Conservation (phyloP, 2,113 vertebrate species). For the Chaenogobius annularis region DNA sequence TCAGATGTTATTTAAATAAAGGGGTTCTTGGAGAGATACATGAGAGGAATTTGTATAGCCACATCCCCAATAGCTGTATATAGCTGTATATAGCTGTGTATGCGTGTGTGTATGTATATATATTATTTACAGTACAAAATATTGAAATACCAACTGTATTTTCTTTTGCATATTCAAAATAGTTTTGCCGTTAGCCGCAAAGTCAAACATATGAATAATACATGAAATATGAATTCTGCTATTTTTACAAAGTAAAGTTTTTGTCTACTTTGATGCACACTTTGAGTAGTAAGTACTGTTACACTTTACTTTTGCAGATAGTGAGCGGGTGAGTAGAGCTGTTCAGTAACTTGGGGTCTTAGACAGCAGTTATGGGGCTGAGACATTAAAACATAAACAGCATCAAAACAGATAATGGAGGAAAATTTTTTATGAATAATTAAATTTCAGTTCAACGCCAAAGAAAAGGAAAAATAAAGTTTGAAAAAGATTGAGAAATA, state of each 20-base stretch:
- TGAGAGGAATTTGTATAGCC: neutral
- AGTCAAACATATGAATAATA: neutral
- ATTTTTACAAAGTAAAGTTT: constrained; percentile 20
- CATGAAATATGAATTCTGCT: neutral
- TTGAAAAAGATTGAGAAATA: no score
- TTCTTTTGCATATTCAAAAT: neutral
- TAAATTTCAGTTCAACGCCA: no score
- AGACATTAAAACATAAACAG: no score
- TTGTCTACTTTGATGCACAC: constrained; percentile 54
- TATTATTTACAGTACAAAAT: neutral
- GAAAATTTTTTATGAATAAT: no score
- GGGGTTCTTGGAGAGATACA: neutral
- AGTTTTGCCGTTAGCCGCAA: neutral
- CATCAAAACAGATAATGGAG: no score
- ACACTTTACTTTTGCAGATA: neutral
- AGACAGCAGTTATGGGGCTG: no score
- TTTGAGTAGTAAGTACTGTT: neutral
- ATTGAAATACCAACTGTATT: neutral
- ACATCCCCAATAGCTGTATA: neutral
- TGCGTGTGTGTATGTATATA: no score
- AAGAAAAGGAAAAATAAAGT: no score
- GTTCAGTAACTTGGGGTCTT: neutral
- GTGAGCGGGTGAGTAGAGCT: neutral
- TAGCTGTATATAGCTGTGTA: no score
- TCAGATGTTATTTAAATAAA: neutral